These are phyloP conservation scores for Nesogale talazaci DNA, from an alignment of 2,113 vertebrate genomes.

Conservation along the genomic window DNA sequence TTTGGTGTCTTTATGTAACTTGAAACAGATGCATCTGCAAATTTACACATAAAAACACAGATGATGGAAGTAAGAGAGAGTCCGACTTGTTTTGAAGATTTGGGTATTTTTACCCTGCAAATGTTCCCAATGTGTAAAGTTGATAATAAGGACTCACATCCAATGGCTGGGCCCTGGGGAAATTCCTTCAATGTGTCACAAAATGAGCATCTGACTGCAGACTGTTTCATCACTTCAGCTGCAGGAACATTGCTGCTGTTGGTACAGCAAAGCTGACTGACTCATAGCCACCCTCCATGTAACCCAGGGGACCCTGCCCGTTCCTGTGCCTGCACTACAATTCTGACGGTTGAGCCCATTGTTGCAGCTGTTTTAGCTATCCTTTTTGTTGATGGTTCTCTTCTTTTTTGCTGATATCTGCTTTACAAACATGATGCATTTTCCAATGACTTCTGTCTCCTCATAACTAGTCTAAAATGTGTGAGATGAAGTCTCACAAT, in stretches of 20 bases:
- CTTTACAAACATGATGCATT: too few relatives aligned
- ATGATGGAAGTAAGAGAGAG: constrained; percentile 61
- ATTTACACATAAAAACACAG: constrained; percentile 75
- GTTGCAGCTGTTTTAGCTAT: too few relatives aligned
- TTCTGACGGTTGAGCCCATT: too few relatives aligned
- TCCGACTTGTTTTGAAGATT: constrained; percentile 50
- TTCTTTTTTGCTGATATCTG: too few relatives aligned
- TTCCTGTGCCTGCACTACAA: too few relatives aligned
- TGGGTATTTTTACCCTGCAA: constrained; percentile 68
- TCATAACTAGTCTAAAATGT: too few relatives aligned
- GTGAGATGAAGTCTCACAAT: too few relatives aligned
- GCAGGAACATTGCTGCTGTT: not conserved
- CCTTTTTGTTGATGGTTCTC: too few relatives aligned
- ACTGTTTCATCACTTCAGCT: not conserved
- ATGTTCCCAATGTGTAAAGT: constrained; percentile 58
- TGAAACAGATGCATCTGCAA: constrained; percentile 78
- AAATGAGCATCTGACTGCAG: not conserved
- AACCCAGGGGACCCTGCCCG: too few relatives aligned
- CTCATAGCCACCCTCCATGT: too few relatives aligned
- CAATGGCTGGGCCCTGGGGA: not conserved
- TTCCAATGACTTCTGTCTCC: too few relatives aligned
- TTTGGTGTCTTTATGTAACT: constrained; percentile 77
- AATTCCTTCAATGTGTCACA: not conserved
- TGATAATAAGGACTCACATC: not conserved
- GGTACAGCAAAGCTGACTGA: too few relatives aligned